Evolutionary conservation across 2,888 invertebrate species (phyloP).

Genomic region (Timema cristinae): DNA sequence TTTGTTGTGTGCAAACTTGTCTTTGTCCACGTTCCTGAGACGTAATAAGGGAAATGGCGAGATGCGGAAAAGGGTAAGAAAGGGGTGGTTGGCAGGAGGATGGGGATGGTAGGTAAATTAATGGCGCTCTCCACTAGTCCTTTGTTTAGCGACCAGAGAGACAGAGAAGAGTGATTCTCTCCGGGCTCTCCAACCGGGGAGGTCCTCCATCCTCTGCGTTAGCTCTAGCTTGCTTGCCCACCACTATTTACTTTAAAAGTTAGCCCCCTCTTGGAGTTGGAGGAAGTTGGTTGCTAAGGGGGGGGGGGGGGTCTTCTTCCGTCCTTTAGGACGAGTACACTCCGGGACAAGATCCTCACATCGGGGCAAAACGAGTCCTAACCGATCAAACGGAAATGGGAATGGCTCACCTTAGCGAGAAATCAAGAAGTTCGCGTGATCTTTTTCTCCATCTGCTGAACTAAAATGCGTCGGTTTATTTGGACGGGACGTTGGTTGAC

Average conservation of each 20-base stretch:
- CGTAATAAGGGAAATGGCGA: slow-evolving; percentile 13
- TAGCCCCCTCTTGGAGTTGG: not conserved
- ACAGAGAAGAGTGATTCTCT: not conserved
- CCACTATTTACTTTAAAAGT: slow-evolving; percentile 17
- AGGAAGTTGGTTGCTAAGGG: not conserved
- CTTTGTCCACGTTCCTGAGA: slow-evolving; percentile 19
- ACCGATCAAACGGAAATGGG: too few relatives aligned
- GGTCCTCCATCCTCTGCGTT: too few relatives aligned
- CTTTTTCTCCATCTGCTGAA: too few relatives aligned
- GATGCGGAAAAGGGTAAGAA: not conserved
- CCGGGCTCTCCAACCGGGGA: too few relatives aligned
- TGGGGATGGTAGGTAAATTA: not conserved
- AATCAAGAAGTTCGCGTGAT: too few relatives aligned
- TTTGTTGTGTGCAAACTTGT: not conserved
- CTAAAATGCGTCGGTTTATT: too few relatives aligned
- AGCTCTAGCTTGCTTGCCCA: not conserved
- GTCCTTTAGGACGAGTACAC: too few relatives aligned
- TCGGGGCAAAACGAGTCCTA: too few relatives aligned
- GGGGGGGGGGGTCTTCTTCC: not conserved
- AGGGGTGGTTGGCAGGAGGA: not conserved
- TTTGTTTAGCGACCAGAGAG: slow-evolving; percentile 15
- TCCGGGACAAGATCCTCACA: too few relatives aligned
- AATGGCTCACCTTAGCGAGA: too few relatives aligned
- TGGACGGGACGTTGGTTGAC: too few relatives aligned
- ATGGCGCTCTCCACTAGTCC: slow-evolving; percentile 2